Conservation (phyloP, 2,888 invertebrate genomes). For the Cephus nigrinus region DNA sequence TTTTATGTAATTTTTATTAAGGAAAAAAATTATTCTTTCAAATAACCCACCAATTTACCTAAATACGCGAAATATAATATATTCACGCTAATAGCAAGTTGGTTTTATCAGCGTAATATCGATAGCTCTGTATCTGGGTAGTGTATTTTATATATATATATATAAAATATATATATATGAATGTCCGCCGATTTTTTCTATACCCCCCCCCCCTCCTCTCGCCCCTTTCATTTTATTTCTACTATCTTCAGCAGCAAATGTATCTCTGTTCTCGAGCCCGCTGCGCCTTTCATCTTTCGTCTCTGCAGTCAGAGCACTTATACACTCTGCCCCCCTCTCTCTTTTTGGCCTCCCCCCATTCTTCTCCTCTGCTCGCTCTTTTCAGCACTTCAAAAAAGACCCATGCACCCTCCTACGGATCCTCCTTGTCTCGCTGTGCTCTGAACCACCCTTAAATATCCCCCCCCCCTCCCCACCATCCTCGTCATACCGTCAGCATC, state of each 20-base stretch:
- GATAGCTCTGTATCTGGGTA: too few species aligned
- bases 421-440: constrained; percentile 25
- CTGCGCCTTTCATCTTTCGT: constrained; percentile 62
- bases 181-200: constrained; percentile 5
- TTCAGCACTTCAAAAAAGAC: not conserved
- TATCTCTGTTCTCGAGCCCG: constrained; percentile 58
- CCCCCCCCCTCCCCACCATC: constrained; percentile 6
- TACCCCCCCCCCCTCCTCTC: constrained; percentile 12
- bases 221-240: constrained; percentile 11
- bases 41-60: too few species aligned
- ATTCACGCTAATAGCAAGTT: too few species aligned
- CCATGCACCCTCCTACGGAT: not conserved
- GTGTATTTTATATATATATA: not conserved
- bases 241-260: constrained; percentile 47
- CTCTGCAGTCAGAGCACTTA: constrained; percentile 60
- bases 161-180: not conserved
- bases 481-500: constrained; percentile 6
- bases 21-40: too few species aligned
- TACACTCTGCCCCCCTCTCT: constrained; percentile 48
- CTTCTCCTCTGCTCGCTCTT: not conserved
- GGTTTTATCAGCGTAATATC: too few species aligned
- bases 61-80: too few species aligned
- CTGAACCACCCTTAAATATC: constrained; percentile 30
- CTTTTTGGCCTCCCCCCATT: not conserved
- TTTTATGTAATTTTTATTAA: too few species aligned